These are phyloP conservation scores for Halichoerus grypus DNA, from an alignment of 2,113 vertebrate genomes.

Conservation along the genomic window DNA sequence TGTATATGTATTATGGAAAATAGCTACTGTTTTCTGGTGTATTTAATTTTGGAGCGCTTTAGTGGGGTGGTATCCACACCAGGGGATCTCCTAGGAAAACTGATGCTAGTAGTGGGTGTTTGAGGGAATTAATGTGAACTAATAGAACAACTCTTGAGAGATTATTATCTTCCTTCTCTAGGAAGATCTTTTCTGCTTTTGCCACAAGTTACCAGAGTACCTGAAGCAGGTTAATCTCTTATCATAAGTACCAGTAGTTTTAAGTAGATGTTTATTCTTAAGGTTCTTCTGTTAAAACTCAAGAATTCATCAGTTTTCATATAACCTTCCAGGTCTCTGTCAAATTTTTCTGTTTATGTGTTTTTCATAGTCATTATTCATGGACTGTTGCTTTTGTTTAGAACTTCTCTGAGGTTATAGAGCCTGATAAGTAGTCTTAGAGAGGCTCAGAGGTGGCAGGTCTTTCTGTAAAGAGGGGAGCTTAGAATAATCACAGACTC, in stretches of 20 bases:
- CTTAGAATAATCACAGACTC: conserved; percentile 7
- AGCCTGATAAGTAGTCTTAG: background rate
- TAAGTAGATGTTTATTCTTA: conserved; percentile 9
- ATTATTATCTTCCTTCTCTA: background rate
- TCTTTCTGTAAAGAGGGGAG: conserved; percentile 39
- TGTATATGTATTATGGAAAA: conserved; percentile 37
- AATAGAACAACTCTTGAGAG: conserved; percentile 23
- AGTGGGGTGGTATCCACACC: background rate
- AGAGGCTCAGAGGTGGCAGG: background rate
- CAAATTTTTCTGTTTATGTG: background rate
- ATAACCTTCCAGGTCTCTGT: background rate
- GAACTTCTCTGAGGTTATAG: background rate
- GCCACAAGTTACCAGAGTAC: conserved; percentile 1
- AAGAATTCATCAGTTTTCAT: conserved; percentile 49
- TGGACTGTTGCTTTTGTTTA: background rate
- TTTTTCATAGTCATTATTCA: conserved; percentile 29
- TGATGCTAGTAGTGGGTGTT: background rate
- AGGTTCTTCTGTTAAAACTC: conserved; percentile 12
- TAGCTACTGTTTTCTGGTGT: conserved; percentile 29
- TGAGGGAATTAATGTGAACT: conserved; percentile 40
- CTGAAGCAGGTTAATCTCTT: conserved; percentile 28
- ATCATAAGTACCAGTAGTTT: conserved; percentile 11
- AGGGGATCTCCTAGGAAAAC: background rate
- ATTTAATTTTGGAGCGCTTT: conserved; percentile 47
- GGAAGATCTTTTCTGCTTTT: conserved; percentile 46